A percentile compares a stretch with the other conserved stretches of the same genome.
Conservation (phyloP, 1,140 invertebrate genomes). For the Babylonia areolata region DNA sequence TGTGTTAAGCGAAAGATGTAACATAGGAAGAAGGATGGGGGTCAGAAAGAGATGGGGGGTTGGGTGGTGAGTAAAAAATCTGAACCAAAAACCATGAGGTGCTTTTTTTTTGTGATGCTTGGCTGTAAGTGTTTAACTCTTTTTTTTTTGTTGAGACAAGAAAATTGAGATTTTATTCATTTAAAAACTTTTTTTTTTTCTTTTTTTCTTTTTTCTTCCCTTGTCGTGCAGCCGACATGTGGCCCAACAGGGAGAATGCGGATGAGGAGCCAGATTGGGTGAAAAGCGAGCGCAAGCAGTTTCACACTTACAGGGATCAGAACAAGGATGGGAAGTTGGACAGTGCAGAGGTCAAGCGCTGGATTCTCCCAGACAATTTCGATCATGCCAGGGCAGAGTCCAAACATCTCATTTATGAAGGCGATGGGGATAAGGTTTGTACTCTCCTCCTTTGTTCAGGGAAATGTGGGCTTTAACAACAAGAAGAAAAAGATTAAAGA, state of each 20-base stretch:
- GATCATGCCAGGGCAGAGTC: slow-evolving; percentile 98
- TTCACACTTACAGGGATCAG: slow-evolving; percentile 84
- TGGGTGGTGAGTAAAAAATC: too few relatives aligned
- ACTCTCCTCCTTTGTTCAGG: slow-evolving; percentile 32
- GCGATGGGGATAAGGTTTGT: slow-evolving; percentile 89
- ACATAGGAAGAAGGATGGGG: too few relatives aligned
- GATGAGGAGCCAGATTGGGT: slow-evolving; percentile 97
- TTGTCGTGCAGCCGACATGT: slow-evolving; percentile 68
- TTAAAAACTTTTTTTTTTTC: too few relatives aligned
- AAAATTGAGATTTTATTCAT: too few relatives aligned
- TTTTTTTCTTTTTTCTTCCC: background rate
- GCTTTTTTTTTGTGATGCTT: background rate
- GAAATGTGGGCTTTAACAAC: background rate
- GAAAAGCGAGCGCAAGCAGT: slow-evolving; percentile 94
- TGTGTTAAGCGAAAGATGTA: too few relatives aligned
- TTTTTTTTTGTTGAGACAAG: too few relatives aligned
- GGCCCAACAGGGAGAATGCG: slow-evolving; percentile 72
- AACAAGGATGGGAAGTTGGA: slow-evolving; percentile 94
- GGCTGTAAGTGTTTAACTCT: background rate
- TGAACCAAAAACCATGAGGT: too few relatives aligned
- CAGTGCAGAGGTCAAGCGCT: slow-evolving; percentile 88
- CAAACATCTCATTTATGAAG: slow-evolving; percentile 95
- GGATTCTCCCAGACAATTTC: slow-evolving; percentile 97
- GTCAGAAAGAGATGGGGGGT: too few relatives aligned
- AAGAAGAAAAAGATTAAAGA: background rate